Conservation (phyloP, 2,888 invertebrate species). For the Uropetala carovei region DNA sequence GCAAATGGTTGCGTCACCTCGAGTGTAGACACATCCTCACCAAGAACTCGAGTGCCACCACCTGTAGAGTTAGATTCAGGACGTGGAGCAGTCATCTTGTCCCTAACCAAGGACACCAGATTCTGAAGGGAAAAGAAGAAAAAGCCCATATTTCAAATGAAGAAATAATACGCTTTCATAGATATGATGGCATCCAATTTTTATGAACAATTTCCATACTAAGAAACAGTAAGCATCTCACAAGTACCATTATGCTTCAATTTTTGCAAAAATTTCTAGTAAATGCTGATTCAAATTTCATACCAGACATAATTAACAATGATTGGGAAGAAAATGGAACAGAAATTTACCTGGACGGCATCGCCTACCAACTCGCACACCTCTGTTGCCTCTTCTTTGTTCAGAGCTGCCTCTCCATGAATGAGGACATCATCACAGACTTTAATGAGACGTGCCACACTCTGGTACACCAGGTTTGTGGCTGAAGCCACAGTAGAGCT, state of each 20-base stretch:
- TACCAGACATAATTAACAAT: neutral
- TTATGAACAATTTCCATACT: too few species aligned
- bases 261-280: too few species aligned
- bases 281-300: neutral
- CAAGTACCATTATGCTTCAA: too few species aligned
- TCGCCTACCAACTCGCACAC: slow-evolving; percentile 84
- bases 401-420: slow-evolving; percentile 81
- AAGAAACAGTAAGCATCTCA: neutral
- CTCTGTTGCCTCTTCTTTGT: slow-evolving; percentile 81
- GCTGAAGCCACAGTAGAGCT: slow-evolving; percentile 86
- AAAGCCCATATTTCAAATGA: neutral
- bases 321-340: neutral
- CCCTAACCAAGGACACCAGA: slow-evolving; percentile 87
- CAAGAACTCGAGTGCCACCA: neutral
- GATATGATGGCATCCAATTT: too few species aligned
- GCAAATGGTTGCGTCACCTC: slow-evolving; percentile 35
- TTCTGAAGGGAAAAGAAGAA: slow-evolving; percentile 76
- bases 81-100: slow-evolving; percentile 80
- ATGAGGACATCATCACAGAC: slow-evolving; percentile 93
- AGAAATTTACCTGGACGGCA: slow-evolving; percentile 81
- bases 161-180: too few species aligned
- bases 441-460: slow-evolving; percentile 90
- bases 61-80: slow-evolving; percentile 24
- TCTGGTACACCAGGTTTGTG: slow-evolving; percentile 90
- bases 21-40: slow-evolving; percentile 29